Evolutionary conservation across 2,888 invertebrate genomes (phyloP), one percentile per base, ranked within the genome.

Genomic region (Lutraria lutraria): DNA sequence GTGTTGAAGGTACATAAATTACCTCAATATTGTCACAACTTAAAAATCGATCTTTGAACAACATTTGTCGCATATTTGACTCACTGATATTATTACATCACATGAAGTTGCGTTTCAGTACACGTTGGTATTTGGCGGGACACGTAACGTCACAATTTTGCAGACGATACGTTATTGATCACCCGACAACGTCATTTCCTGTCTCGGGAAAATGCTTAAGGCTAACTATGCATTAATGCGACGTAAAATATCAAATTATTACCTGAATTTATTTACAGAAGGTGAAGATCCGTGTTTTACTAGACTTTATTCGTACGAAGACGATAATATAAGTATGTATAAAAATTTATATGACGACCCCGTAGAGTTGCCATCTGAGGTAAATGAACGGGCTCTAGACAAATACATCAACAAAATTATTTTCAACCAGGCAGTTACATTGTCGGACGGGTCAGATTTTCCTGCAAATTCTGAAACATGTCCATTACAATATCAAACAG

Each of bases 361-460:
- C 15, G 53, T 25, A 4, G 87, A 87, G 21, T 8, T 63, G 4
- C 54, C 81, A 19, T 54, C 43, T 6, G 76, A 85, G 6, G 81
- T 89, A 3, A 72, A 85, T 13, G 89, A 89, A 19, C 43, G 34
- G 56, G 68, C 85, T 29, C 8, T 89, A 10, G 87, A 87, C 0
- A 87, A n/a, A 79, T 63, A 76, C 19, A 76, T 89, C 13, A 82
- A 85, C 85, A 84, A 60, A 79, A 25, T 89, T 25, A 16, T 89
- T 6, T 81, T 83, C 19, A 87, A 87, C 31, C 87, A 87, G 63
- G 87, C 89, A 29, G 84, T 89, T 3, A 63, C 86, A 21, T n/a
- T 87, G 10, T 76, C 82, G 16, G 85, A 89, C 15, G 85, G 87
- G 81, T 68, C 54, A 53, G 84, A 87, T 0, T 60, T 53, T 56